A percentile compares a stretch with the other conserved stretches of the same genome.
phyloP scores from a whole-genome alignment of 2,888 invertebrate species.

The Atherix ibis region DNA sequence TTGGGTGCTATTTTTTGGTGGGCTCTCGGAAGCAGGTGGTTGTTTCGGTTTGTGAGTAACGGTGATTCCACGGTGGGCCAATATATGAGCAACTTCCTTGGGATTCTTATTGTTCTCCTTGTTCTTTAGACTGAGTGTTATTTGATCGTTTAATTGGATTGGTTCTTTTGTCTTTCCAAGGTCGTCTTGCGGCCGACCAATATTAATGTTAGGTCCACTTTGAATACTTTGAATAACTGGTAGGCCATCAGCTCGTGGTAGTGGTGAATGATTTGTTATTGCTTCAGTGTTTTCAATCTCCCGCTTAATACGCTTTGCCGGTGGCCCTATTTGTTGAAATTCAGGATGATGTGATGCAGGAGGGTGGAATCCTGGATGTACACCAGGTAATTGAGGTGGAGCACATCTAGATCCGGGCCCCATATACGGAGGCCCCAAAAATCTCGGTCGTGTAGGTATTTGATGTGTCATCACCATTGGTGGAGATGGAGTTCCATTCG shows the following conservation, averaged over 20 bases:
- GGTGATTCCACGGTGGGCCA: slow-evolving; percentile 63
- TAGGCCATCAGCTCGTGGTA: slow-evolving; percentile 52
- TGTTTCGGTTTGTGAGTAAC: slow-evolving; percentile 38
- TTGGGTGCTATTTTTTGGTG: slow-evolving; percentile 28
- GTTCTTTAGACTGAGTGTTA: slow-evolving; percentile 47
- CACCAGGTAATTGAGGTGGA: background rate
- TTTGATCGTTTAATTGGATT: slow-evolving; percentile 55
- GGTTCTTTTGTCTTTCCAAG: slow-evolving; percentile 37
- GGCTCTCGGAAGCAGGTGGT: slow-evolving; percentile 37
- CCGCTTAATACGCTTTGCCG: slow-evolving; percentile 12
- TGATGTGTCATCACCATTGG: slow-evolving; percentile 14
- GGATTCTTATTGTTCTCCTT: slow-evolving; percentile 44
- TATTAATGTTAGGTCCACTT: slow-evolving; percentile 31
- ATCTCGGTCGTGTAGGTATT: slow-evolving; percentile 7
- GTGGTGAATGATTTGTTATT: slow-evolving; percentile 56
- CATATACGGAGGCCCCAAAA: slow-evolving; percentile 4
- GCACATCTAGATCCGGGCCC: background rate
- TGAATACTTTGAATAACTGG: slow-evolving; percentile 62
- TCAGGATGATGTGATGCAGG: no score
- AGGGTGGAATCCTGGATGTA: background rate
- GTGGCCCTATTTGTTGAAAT: slow-evolving; percentile 7
- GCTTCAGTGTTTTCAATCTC: slow-evolving; percentile 55
- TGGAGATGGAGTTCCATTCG: slow-evolving; percentile 10
- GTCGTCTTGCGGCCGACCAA: slow-evolving; percentile 7
- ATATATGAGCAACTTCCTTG: slow-evolving; percentile 57